Conservation (phyloP, 2,797 vertebrate species). For the Malurus splendens region DNA sequence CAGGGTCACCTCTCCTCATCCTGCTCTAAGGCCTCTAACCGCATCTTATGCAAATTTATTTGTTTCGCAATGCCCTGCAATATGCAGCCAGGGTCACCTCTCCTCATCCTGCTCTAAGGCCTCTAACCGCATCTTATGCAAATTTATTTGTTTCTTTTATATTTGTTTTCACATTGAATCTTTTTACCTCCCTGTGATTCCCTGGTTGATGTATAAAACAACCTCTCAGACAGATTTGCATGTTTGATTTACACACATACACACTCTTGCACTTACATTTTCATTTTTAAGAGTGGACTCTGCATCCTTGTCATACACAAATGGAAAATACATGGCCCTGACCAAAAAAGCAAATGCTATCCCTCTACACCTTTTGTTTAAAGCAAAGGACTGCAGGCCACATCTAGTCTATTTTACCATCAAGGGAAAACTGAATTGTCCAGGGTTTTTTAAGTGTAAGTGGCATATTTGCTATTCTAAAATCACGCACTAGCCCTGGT, state of each 20-base stretch:
- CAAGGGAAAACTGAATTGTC: not conserved
- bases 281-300: not conserved
- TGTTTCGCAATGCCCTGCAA: too few species aligned
- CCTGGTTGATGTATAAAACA: not conserved
- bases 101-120: not conserved
- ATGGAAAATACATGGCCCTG: not conserved
- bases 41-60: not conserved
- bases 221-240: not conserved
- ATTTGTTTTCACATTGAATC: not conserved
- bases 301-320: accelerated
- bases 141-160: not conserved
- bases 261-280: not conserved
- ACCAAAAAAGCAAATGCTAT: not conserved
- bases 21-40: not conserved
- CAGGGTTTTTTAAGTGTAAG: not conserved
- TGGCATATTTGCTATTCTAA: not conserved
- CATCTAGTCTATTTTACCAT: not conserved
- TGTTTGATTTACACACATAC: not conserved
- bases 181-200: not conserved
- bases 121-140: accelerated
- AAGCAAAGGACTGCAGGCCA: not conserved
- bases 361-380: not conserved
- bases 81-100: not conserved
- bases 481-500: not conserved
- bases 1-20: not conserved